A percentile compares a stretch with the other conserved stretches of the same genome.
These are phyloP conservation scores for Trididemnum nubilum DNA, from an alignment of 23 tunicate species.

Conservation along the genomic window DNA sequence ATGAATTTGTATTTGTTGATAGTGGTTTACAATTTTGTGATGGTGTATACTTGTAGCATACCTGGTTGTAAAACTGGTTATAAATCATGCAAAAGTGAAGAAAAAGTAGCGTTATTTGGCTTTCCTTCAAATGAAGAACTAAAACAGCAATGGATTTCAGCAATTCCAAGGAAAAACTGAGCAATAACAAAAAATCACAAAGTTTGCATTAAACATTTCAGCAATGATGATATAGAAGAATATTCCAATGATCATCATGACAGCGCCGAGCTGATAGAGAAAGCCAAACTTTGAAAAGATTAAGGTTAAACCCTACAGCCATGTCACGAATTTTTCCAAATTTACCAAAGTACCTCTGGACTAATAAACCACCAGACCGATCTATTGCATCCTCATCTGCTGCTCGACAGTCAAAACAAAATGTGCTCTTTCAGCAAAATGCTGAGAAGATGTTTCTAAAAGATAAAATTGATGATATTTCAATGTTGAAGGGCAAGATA, in stretches of 20 bases:
- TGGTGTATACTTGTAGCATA: not conserved
- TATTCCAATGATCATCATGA: not conserved
- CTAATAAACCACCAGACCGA: too few species aligned
- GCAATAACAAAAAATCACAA: not conserved
- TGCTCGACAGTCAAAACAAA: too few species aligned
- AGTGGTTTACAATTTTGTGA: too few species aligned
- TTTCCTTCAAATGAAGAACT: not conserved
- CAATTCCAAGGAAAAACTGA: not conserved
- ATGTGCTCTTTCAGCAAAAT: too few species aligned
- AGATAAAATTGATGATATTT: too few species aligned
- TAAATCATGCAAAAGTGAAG: not conserved
- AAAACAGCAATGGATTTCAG: not conserved
- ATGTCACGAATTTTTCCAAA: not conserved
- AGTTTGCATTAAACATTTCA: not conserved
- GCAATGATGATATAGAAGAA: not conserved
- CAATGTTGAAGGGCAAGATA: too few species aligned
- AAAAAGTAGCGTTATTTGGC: not conserved
- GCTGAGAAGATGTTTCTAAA: too few species aligned
- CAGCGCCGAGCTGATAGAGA: not conserved
- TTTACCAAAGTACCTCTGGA: not conserved
- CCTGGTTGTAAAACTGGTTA: conserved; percentile 3
- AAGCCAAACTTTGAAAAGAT: not conserved
- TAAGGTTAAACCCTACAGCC: not conserved
- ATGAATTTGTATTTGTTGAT: too few species aligned
- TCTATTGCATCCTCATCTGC: not conserved